Evolutionary conservation across 2,113 vertebrate genomes (phyloP).

Genomic region (Alligator sinensis): DNA sequence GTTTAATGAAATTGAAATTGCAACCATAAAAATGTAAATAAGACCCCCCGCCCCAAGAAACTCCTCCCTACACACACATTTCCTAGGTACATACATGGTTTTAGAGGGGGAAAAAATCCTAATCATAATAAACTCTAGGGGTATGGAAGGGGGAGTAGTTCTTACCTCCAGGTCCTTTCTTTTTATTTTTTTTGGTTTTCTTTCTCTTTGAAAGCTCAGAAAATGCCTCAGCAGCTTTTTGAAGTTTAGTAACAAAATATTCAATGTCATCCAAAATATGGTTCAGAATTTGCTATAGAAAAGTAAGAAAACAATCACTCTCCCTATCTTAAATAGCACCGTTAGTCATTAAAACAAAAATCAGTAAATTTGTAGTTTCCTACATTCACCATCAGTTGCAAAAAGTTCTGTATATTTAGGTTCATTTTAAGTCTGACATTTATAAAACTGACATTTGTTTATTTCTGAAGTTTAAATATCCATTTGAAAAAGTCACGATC

Average conservation of each 20-base stretch:
- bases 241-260: conserved; percentile 93
- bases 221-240: conserved; percentile 95
- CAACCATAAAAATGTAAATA: not conserved
- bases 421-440: not conserved
- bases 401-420: not conserved
- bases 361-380: not conserved
- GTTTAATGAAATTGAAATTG: not conserved
- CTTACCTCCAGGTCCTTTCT: conserved; percentile 93
- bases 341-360: not conserved
- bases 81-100: not conserved
- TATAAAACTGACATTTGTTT: not conserved
- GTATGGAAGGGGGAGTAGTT: not conserved
- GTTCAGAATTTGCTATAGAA: conserved; percentile 94
- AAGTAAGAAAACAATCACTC: conserved; percentile 23
- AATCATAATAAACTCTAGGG: not conserved
- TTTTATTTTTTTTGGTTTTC: conserved; percentile 92
- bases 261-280: conserved; percentile 98
- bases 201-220: conserved; percentile 91
- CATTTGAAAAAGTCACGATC: not conserved
- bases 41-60: not conserved
- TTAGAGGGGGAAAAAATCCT: not conserved
- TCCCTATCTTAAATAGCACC: not conserved
- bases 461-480: not conserved
- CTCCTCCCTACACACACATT: not conserved
- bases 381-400: not conserved